Conservation (phyloP, 92 coral and sea anemone genomes). For the Palythoa grandis region DNA sequence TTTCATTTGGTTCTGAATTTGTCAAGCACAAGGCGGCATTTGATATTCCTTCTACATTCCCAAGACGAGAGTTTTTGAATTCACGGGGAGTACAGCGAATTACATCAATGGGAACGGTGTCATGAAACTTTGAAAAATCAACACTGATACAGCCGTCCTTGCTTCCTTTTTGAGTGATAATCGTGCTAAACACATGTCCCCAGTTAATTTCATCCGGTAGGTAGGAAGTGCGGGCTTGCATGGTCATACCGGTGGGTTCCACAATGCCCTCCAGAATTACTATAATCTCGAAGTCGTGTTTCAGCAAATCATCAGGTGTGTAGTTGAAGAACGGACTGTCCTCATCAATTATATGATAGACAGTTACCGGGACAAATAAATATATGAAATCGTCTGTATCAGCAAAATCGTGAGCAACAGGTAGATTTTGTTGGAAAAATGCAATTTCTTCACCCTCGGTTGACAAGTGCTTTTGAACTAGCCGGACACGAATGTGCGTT, state of each 20-base stretch:
- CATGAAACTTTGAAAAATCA: slow-evolving; percentile 62
- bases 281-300: slow-evolving; percentile 63
- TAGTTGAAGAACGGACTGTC: slow-evolving; percentile 76
- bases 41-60: slow-evolving; percentile 16
- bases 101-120: slow-evolving; percentile 26
- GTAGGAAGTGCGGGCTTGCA: slow-evolving; percentile 83
- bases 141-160: slow-evolving; percentile 14
- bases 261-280: slow-evolving; percentile 77
- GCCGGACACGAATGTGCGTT: slow-evolving; percentile 69
- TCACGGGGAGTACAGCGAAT: slow-evolving; percentile 62
- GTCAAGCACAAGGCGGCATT: neutral
- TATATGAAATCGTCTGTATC: slow-evolving; percentile 70
- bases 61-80: slow-evolving; percentile 41
- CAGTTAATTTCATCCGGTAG: slow-evolving; percentile 78
- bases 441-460: slow-evolving; percentile 66
- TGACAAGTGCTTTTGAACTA: slow-evolving; percentile 62
- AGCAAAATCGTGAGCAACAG: slow-evolving; percentile 51
- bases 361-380: slow-evolving; percentile 66
- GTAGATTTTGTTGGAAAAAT: slow-evolving; percentile 60
- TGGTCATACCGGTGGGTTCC: slow-evolving; percentile 81
- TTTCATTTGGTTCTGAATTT: slow-evolving; percentile 27
- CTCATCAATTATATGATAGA: slow-evolving; percentile 75
- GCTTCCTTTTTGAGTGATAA: slow-evolving; percentile 50
- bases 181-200: slow-evolving; percentile 73
- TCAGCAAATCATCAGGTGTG: slow-evolving; percentile 63